Evolutionary conservation across 2,113 vertebrate species (phyloP), one percentile per base, ranked within the genome.

Genomic region (Poeciliopsis retropinna): DNA sequence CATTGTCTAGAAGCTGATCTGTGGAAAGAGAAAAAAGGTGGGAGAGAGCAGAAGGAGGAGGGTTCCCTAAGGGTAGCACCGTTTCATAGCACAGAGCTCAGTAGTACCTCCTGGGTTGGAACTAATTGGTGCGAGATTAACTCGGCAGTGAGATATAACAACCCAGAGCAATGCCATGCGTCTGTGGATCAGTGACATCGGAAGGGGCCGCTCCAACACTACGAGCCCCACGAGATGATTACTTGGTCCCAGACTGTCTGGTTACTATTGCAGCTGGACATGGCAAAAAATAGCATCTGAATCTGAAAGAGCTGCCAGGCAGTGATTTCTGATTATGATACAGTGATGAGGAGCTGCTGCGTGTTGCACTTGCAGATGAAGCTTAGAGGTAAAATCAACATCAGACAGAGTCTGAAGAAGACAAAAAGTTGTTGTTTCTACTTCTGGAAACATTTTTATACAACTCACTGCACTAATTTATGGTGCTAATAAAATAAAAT

Each of bases 71-170:
- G 90, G 91, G 90, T 72, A 76, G 27, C 81, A 85, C 79, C 86
- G 85, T 93, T 89, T 94, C 90, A 90, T 91, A 91, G 91, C 80
- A 75, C 60, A 73, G 80, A 66, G 86, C 89, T 87, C 62, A 61
- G 82, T 82, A 81, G 78, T 90, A 88, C 84, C 91, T 92, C 87
- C 91, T 92, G 88, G 91, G 91, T 89, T 92, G 89, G 90, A 94
- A 93, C 92, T 93, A 94, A 94, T 93, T 94, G 93, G 92, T 86
- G 88, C 81, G 74, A 93, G 92, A 93, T 94, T 93, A 93, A 92
- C 91, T 94, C 92, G 92, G 86, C 89, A 87, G 89, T 78, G 86
- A 90, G 89, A 89, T 90, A 91, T 88, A 92, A 92, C 89, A 90
- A 92, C 93, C 93, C 85, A 67, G 69, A 89, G 92, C 82, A 31